Percentiles rank a stretch among this genome's conserved stretches.
phyloP scores from a whole-genome alignment of 2,113 vertebrate species.

The Brachyhypopomus gauderio region DNA sequence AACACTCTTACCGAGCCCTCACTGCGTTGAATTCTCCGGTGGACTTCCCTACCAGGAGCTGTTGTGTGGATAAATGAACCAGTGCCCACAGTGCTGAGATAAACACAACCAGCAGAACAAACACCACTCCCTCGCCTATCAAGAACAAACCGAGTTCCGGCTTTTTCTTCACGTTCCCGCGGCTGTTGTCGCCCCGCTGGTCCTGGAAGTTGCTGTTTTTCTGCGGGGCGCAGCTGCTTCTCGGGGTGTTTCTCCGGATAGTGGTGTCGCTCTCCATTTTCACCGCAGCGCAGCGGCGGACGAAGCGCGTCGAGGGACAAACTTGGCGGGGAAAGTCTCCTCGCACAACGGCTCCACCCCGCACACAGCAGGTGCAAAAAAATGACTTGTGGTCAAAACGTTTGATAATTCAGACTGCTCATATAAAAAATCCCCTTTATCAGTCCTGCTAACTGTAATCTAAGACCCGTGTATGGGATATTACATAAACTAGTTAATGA shows the following conservation, averaged over 20 bases:
- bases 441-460: no score
- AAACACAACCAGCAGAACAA: slow-evolving; percentile 69
- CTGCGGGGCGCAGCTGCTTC: slow-evolving; percentile 38
- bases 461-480: no score
- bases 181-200: slow-evolving; percentile 60
- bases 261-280: slow-evolving; percentile 77
- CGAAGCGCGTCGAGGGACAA: slow-evolving; percentile 69
- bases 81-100: slow-evolving; percentile 73
- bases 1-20: slow-evolving; percentile 70
- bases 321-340: slow-evolving; percentile 34
- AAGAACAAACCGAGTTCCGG: slow-evolving; percentile 67
- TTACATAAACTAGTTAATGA: no score
- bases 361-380: no score
- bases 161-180: slow-evolving; percentile 65
- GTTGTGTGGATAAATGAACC: slow-evolving; percentile 74
- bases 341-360: no score
- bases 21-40: slow-evolving; percentile 72
- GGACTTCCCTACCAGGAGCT: slow-evolving; percentile 72
- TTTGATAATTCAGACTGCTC: no score
- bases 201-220: slow-evolving; percentile 23
- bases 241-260: slow-evolving; percentile 68
- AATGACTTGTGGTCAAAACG: no score
- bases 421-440: no score
- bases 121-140: slow-evolving; percentile 69
- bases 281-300: slow-evolving; percentile 53